A percentile compares a stretch with the other conserved stretches of the same genome.
Conservation (phyloP, 2,888 invertebrate species). For the Carabus problematicus region DNA sequence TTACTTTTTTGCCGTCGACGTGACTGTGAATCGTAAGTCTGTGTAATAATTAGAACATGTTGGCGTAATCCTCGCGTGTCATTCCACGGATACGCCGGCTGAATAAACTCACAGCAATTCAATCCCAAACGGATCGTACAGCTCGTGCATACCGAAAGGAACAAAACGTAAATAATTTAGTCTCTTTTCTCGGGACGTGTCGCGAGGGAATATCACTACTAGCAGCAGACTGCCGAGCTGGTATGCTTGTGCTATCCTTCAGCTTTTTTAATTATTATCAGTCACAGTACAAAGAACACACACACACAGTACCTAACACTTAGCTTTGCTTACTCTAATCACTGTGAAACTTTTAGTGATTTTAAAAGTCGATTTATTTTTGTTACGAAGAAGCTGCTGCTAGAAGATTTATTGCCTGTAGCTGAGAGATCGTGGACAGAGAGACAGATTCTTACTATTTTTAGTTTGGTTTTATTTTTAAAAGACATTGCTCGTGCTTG, state of each 20-base stretch:
- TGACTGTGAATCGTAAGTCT: slow-evolving; percentile 15
- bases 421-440: no score
- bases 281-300: neutral
- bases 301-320: neutral
- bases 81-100: slow-evolving; percentile 24
- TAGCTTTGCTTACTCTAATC: no score
- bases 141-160: slow-evolving; percentile 17
- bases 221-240: no score
- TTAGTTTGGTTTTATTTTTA: no score
- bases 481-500: no score
- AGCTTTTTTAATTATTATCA: slow-evolving; percentile 14
- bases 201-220: no score
- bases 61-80: slow-evolving; percentile 33
- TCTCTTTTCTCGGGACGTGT: slow-evolving; percentile 2
- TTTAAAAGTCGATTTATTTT: no score
- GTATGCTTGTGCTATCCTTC: neutral
- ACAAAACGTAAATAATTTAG: slow-evolving; percentile 37
- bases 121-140: slow-evolving; percentile 11
- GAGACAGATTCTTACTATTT: no score
- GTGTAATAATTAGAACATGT: slow-evolving; percentile 36
- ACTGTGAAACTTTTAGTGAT: no score
- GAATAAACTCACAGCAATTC: slow-evolving; percentile 16
- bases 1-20: slow-evolving; percentile 9
- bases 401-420: no score
- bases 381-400: no score